Evolutionary conservation across 2,888 invertebrate genomes (phyloP).

Genomic region (Bhutanitis thaidina): DNA sequence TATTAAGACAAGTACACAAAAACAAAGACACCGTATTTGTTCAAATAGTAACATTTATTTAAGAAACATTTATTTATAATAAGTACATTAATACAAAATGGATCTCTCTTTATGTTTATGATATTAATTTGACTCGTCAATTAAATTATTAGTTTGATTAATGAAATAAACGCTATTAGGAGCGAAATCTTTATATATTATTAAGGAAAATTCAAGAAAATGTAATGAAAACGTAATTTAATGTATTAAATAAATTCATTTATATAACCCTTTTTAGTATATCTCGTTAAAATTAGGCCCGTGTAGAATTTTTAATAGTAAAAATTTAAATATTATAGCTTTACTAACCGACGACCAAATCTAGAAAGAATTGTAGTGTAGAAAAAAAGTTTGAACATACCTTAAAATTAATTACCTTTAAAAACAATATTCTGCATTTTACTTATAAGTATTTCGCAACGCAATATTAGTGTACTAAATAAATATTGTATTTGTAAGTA

Average conservation of each 20-base stretch:
- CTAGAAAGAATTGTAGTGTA: slow-evolving; percentile 37
- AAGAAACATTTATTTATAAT: neutral
- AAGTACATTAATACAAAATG: neutral
- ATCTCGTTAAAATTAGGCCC: slow-evolving; percentile 13
- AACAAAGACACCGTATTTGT: slow-evolving; percentile 6
- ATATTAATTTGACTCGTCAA: slow-evolving; percentile 12
- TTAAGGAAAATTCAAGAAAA: slow-evolving; percentile 3
- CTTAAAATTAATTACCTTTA: neutral
- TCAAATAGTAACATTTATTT: neutral
- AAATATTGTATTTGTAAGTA: slow-evolving; percentile 44
- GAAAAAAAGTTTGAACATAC: slow-evolving; percentile 12
- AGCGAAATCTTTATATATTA: neutral
- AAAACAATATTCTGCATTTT: slow-evolving; percentile 1
- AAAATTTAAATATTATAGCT: slow-evolving; percentile 27
- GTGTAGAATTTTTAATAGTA: slow-evolving; percentile 17
- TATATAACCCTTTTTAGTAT: slow-evolving; percentile 11
- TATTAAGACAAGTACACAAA: too few species aligned
- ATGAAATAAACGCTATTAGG: neutral
- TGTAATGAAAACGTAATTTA: neutral
- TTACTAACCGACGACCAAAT: slow-evolving; percentile 46
- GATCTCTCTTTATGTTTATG: neutral
- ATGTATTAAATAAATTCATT: neutral
- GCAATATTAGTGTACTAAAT: slow-evolving; percentile 31
- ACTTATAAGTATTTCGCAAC: slow-evolving; percentile 21
- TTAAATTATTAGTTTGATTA: slow-evolving; percentile 12